Conservation (phyloP, 2,113 vertebrate species). For the Phrynosoma platyrhinos region DNA sequence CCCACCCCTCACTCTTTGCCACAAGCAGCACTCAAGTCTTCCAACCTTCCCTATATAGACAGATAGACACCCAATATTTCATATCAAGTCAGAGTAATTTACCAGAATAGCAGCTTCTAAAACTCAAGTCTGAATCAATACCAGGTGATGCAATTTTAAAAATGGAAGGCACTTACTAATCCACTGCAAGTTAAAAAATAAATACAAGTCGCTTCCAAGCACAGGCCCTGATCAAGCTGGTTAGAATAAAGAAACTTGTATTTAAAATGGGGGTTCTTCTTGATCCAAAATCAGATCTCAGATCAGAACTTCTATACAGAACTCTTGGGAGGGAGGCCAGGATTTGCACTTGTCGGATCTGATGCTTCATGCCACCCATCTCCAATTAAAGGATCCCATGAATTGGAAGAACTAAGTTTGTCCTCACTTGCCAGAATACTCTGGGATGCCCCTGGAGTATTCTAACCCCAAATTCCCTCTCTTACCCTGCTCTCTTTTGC, state of each 20-base stretch:
- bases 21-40: fast-evolving
- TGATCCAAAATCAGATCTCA: no score
- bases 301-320: not conserved
- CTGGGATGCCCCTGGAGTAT: no score
- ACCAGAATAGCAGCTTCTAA: not conserved
- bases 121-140: not conserved
- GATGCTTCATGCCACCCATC: not conserved
- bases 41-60: not conserved
- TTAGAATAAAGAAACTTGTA: fast-evolving
- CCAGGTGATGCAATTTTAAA: not conserved
- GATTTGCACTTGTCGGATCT: not conserved
- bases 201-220: not conserved
- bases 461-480: no score
- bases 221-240: fast-evolving
- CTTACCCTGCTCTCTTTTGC: no score
- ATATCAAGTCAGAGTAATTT: not conserved
- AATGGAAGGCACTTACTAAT: not conserved
- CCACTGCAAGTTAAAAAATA: not conserved
- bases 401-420: no score
- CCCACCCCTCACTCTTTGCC: not conserved
- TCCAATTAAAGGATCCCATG: not conserved
- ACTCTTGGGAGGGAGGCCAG: not conserved
- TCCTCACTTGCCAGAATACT: no score
- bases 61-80: not conserved
- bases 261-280: not conserved